Evolutionary conservation across 2,113 vertebrate genomes (phyloP), one percentile per base, ranked within the genome.

Genomic region (Indicator maculatus): DNA sequence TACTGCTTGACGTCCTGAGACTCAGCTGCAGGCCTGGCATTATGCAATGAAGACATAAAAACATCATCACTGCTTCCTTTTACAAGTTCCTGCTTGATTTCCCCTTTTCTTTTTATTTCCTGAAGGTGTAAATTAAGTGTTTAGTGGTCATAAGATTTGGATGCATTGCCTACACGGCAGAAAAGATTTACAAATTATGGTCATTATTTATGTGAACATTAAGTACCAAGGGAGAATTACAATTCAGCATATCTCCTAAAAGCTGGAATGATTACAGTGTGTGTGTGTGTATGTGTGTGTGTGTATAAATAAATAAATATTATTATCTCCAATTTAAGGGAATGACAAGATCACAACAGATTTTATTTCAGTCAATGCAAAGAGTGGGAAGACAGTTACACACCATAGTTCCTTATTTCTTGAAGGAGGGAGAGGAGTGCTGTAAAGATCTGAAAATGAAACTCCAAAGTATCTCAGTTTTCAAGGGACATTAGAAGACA

Each of bases 281-380:
- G 26, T 61, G 15, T 59, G 31, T 31, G n/a, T 33, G 19, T 21
- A 44, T 44, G 16, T 44, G 16, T n/a, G n/a, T n/a, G n/a, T 44
- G 16, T 6, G 16, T 44, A 44, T 44, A 16, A 6, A 36, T 23
- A 6, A 14, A 79, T 55, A 65, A 3, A 41, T 59, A 86, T 88
- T 86, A 63, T 86, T 80, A 58, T 89, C 41, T 61, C 33, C 89
- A 77, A 86, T 89, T 90, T 81, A 53, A 90, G 30, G 7, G 38
- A 81, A 95, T 90, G 65, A 67, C 41, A 86, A 55, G 86, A 74
- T 86, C 52, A 83, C 73, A 81, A 70, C 45, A 83, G 83, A 67
- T 31, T 92, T 59, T 61, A 88, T 88, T 95, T 91, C 65, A 86
- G 77, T 84, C 58, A 64, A 15, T 72, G 11, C 71, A 71, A 95